Evolutionary conservation across 2,797 vertebrate species (phyloP).

Genomic region (Hydrocynus forskahlii): DNA sequence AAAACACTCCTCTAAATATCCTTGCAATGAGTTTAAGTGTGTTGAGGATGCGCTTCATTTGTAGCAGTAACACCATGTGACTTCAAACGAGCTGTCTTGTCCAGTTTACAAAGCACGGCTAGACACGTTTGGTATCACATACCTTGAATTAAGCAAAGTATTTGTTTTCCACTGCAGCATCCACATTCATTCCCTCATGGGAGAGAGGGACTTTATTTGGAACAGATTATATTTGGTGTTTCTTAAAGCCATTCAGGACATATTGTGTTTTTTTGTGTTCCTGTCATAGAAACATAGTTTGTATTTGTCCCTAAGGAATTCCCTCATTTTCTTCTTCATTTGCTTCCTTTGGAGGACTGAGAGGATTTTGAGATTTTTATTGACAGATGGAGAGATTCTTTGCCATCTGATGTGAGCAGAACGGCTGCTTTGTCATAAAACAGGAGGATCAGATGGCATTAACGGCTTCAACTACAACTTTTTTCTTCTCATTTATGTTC

Average conservation of each 20-base stretch:
- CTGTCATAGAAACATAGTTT: neutral
- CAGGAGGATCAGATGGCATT: conserved; percentile 5
- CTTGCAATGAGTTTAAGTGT: too few species aligned
- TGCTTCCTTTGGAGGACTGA: conserved; percentile 1
- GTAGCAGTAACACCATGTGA: neutral
- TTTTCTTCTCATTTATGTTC: neutral
- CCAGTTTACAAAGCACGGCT: neutral
- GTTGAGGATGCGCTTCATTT: neutral
- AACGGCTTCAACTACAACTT: neutral
- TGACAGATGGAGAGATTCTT: conserved; percentile 26
- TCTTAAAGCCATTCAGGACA: neutral
- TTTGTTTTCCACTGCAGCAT: neutral
- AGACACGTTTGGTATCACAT: neutral
- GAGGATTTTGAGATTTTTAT: conserved; percentile 23
- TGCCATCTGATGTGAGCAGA: conserved; percentile 22
- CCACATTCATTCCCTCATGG: neutral
- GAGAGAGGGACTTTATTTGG: too few species aligned
- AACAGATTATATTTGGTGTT: neutral
- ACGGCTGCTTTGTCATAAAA: conserved; percentile 6
- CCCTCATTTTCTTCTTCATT: neutral
- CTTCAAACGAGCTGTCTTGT: neutral
- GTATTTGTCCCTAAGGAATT: neutral
- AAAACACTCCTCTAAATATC: neutral
- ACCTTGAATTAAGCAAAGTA: neutral
- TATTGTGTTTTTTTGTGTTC: neutral